Conservation (phyloP, 2,113 vertebrate species). For the Crypturellus undulatus region DNA sequence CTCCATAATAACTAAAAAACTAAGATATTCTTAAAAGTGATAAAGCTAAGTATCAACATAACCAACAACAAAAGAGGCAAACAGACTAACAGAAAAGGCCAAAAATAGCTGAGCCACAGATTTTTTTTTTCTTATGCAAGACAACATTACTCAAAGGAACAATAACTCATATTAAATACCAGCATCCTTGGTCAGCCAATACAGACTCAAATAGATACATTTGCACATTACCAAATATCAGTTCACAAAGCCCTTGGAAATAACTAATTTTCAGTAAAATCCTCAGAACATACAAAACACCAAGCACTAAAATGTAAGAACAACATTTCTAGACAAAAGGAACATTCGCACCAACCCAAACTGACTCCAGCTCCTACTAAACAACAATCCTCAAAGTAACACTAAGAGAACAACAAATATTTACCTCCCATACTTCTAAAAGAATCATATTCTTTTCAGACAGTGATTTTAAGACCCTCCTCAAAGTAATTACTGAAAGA, state of each 20-base stretch:
- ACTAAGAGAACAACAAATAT: conserved; percentile 1
- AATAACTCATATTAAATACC: not conserved
- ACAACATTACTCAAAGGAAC: not conserved
- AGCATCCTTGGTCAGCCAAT: not conserved
- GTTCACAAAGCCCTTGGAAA: not conserved
- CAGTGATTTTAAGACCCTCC: not conserved
- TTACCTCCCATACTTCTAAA: not conserved
- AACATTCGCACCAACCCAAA: not conserved
- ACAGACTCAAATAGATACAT: not conserved
- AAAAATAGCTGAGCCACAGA: not conserved
- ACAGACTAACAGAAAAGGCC: not conserved
- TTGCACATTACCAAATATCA: not conserved
- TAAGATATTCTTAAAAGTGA: not conserved
- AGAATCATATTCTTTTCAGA: not conserved
- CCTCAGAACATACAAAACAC: not conserved
- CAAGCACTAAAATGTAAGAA: not conserved
- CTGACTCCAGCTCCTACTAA: not conserved
- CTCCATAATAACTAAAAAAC: too few species aligned
- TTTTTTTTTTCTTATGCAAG: not conserved
- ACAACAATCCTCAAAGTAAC: not conserved
- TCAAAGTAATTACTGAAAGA: not conserved
- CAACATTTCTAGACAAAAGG: not conserved
- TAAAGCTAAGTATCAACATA: not conserved
- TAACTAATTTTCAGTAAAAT: not conserved
- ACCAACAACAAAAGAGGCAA: not conserved